Base-by-base conservation (phyloP, 2,113 vertebrate genomes). In the Ramphastos sulfuratus region DNA sequence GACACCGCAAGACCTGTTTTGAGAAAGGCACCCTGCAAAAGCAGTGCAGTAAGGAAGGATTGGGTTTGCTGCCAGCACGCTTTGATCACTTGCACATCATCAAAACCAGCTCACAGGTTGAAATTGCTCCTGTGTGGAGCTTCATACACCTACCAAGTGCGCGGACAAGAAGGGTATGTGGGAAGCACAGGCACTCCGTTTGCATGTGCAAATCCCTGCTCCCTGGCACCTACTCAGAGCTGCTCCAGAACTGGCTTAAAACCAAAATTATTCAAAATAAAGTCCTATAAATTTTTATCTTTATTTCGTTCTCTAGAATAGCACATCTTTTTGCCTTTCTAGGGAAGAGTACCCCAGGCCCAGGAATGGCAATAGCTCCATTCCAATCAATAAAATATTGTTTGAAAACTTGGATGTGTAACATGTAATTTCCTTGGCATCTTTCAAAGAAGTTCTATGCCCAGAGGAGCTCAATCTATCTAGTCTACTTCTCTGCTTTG, bases 401-500 rank as follows among this genome's bases (percentile, higher is more conserved):
- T 93, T 92, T 85, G 76, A 94, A 96, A 82, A 82, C 86, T 23
- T 79, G 77, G 76, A 82, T 1, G 3, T 79, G 35, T 63, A 76
- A 82, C 50, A 15, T 76, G 35, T 30, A 33, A 91, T 94, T 92
- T 95, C 50, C 82, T 72, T 83, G 87, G 82, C 59, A 44, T 86
- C 79, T 90, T 90, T 92, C 75, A 91, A 92, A 92, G 61, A 88
- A 59, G n/a, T 82, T 85, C 55, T 66, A 79, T 86, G 80, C 63
- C 85, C 61, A 65, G 56, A 84, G 90, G 79, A 95, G 76, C 76
- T 95, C 89, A 92, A 2, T 84, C 82, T 93, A 58, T 70, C 58
- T 63, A 56, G 66, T 75, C 85, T 81, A 87, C 66, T 95, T 83
- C 69, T 90, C 87, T 92, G 90, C 65, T 95, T 82, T 84, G 46